phyloP scores from a whole-genome alignment of 2,113 vertebrate species.

The Brachyistius frenatus region DNA sequence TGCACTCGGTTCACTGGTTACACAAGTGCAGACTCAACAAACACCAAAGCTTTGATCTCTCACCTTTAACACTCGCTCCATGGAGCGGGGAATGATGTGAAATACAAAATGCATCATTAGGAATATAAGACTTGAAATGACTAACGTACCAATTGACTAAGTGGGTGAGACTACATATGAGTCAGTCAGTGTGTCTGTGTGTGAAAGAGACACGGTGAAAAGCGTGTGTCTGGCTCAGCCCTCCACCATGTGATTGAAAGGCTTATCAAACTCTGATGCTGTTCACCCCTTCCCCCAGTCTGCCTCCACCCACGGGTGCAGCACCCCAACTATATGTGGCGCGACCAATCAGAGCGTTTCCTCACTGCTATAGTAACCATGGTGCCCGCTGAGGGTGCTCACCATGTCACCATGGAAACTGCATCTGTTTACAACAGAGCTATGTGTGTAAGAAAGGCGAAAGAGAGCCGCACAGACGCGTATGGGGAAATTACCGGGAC shows the following conservation, averaged over 20 bases:
- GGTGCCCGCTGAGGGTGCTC: slow-evolving; percentile 82
- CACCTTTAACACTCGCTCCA: slow-evolving; percentile 45
- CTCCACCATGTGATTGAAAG: slow-evolving; percentile 74
- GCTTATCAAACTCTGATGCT: slow-evolving; percentile 76
- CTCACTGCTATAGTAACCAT: slow-evolving; percentile 84
- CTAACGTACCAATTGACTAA: slow-evolving; percentile 72
- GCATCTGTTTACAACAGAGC: slow-evolving; percentile 92
- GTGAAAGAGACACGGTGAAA: slow-evolving; percentile 48
- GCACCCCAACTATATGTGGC: slow-evolving; percentile 71
- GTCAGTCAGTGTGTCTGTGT: slow-evolving; percentile 74
- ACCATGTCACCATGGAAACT: slow-evolving; percentile 91
- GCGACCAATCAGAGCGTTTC: slow-evolving; percentile 73
- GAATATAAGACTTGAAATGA: slow-evolving; percentile 76
- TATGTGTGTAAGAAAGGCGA: slow-evolving; percentile 53
- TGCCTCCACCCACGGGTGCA: slow-evolving; percentile 50
- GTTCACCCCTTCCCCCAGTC: slow-evolving; percentile 61
- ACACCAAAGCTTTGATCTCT: slow-evolving; percentile 47
- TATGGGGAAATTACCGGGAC: slow-evolving; percentile 22
- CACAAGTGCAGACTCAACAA: slow-evolving; percentile 54
- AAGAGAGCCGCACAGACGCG: slow-evolving; percentile 43
- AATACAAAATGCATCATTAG: slow-evolving; percentile 58
- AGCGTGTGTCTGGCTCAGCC: slow-evolving; percentile 67
- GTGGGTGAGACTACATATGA: slow-evolving; percentile 81
- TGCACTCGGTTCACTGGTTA: slow-evolving; percentile 44
- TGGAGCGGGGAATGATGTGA: slow-evolving; percentile 36